phyloP scores from a whole-genome alignment of 1,140 invertebrate species.

The Prorops nasuta region DNA sequence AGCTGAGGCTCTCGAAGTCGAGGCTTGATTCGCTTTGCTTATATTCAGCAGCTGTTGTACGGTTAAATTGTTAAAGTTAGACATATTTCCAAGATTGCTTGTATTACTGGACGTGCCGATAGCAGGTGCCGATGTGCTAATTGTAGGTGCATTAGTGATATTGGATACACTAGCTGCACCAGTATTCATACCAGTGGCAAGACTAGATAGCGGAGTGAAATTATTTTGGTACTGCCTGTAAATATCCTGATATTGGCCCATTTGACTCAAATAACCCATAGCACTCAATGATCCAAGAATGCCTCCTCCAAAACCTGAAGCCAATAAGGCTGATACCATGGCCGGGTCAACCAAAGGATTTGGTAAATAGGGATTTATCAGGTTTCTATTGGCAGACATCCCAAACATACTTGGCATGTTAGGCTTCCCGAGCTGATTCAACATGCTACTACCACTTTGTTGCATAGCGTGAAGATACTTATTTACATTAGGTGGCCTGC shows the following conservation, averaged over 20 bases:
- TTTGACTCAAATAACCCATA: conserved; percentile 44
- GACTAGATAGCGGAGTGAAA: conserved; percentile 32
- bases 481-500: conserved; percentile 47
- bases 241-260: conserved; percentile 47
- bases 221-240: conserved; percentile 46
- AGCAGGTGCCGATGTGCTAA: conserved; percentile 22
- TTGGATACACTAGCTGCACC: conserved; percentile 12
- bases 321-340: conserved; percentile 43
- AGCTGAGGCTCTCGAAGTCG: conserved; percentile 5
- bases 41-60: conserved; percentile 35
- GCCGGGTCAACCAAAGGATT: conserved; percentile 44
- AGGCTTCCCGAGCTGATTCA: conserved; percentile 42
- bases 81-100: conserved; percentile 18
- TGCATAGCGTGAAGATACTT: conserved; percentile 40
- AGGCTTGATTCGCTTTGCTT: conserved; percentile 18
- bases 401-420: conserved; percentile 38
- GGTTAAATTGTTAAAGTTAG: conserved; percentile 25
- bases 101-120: conserved; percentile 19
- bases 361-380: conserved; percentile 47
- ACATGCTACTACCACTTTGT: conserved; percentile 22
- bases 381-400: conserved; percentile 32
- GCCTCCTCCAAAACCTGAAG: conserved; percentile 34
- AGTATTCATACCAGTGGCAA: conserved; percentile 30
- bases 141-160: conserved; percentile 27
- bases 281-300: conserved; percentile 42